Conservation (phyloP, 2,113 vertebrate genomes). For the Dissostichus mawsoni region DNA sequence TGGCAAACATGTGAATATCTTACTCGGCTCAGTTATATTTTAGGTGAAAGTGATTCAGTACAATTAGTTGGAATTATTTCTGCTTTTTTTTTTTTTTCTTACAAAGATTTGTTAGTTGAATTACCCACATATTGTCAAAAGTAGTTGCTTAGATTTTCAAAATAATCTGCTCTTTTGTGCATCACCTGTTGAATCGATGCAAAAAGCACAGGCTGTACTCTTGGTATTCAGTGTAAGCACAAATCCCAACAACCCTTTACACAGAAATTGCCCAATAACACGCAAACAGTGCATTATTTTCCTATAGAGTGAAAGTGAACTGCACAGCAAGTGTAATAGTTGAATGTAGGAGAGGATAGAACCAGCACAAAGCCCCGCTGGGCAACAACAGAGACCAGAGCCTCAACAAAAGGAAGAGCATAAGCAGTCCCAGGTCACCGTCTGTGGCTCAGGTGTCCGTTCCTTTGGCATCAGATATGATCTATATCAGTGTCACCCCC, state of each 20-base stretch:
- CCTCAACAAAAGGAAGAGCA: slow-evolving; percentile 37
- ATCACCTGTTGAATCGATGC: slow-evolving; percentile 38
- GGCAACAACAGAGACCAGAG: slow-evolving; percentile 33
- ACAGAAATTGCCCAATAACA: slow-evolving; percentile 32
- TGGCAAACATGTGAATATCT: not conserved
- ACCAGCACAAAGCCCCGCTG: not conserved
- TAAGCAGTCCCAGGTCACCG: slow-evolving; percentile 61
- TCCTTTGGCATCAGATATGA: slow-evolving; percentile 72
- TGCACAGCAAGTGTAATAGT: slow-evolving; percentile 35
- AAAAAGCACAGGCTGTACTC: slow-evolving; percentile 8
- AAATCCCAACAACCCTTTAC: slow-evolving; percentile 52
- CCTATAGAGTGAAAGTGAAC: slow-evolving; percentile 25
- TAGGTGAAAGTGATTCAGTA: not conserved
- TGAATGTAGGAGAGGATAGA: slow-evolving; percentile 17
- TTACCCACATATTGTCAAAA: slow-evolving; percentile 13
- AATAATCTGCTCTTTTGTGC: slow-evolving; percentile 28
- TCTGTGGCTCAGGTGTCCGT: slow-evolving; percentile 52
- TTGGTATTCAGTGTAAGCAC: slow-evolving; percentile 20
- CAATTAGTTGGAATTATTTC: not conserved
- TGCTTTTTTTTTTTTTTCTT: not conserved
- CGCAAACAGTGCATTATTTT: slow-evolving; percentile 16
- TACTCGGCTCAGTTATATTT: not conserved
- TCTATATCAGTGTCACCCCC: slow-evolving; percentile 76
- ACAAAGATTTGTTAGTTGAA: slow-evolving; percentile 24
- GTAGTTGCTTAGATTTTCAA: slow-evolving; percentile 1